Conservation (phyloP, 2,113 vertebrate species). For the Nycticorax nycticorax region DNA sequence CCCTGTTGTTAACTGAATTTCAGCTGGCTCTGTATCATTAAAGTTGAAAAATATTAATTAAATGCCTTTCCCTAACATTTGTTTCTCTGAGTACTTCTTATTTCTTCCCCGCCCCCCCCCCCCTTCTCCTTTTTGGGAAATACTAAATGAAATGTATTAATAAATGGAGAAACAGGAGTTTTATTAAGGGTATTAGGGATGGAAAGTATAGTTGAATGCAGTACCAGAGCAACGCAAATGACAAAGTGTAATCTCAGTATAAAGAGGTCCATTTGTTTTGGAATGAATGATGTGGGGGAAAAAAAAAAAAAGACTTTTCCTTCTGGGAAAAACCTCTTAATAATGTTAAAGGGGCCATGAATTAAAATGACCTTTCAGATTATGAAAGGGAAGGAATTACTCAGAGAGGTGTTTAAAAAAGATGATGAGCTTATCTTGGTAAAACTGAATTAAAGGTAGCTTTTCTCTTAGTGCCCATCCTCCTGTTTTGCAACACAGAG, state of each 20-base stretch:
- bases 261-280: background rate
- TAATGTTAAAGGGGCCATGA: background rate
- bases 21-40: background rate
- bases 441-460: background rate
- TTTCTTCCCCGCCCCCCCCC: background rate
- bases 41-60: constrained; percentile 49
- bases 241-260: background rate
- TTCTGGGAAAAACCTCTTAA: background rate
- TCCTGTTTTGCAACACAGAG: background rate
- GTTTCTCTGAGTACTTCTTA: background rate
- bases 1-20: constrained; percentile 32
- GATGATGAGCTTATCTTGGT: background rate
- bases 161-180: background rate
- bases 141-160: background rate
- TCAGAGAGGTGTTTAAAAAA: background rate
- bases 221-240: background rate
- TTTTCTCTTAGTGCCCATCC: background rate
- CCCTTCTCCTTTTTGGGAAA: background rate
- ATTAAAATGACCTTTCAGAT: constrained; percentile 8
- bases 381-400: constrained; percentile 4
- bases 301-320: background rate
- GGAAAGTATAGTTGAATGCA: background rate
- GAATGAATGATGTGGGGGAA: background rate
- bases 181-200: background rate
- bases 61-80: background rate